Base-by-base conservation (phyloP, 2,888 invertebrate species). In the Drosophila pegasa region DNA sequence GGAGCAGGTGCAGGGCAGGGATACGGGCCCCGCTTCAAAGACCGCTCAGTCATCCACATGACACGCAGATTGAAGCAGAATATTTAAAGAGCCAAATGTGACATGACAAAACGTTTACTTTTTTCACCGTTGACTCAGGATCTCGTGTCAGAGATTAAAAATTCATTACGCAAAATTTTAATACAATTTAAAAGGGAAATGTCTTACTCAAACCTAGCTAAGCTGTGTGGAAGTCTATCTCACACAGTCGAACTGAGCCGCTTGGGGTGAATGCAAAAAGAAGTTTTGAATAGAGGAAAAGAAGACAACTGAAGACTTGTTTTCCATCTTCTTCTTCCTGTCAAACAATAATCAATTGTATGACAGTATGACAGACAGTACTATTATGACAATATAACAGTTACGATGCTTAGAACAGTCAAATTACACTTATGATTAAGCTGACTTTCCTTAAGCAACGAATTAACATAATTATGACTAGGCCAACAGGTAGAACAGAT, bases 31-130 rank as follows among this genome's bases (percentile, higher is more conserved):
- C 37, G 9, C 37, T 12, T 2, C 52, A 27, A 31, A 43, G 41
- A 22, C n/a, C 29, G 37, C 56, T 27, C n/a, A 18, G 20, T n/a
- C 63, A 22, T 35, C 27, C 45, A 52, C 62, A 45, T 62, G 38
- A 62, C 37, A 45, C 27, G 52, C 52, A 64, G 27, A 38, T 62
- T 38, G 38, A 64, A 38, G 37, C 31, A 9, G 25, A 51, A 64
- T 38, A 47, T 52, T 51, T 52, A 20, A 64, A 45, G 51, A 50
- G 16, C 35, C 22, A 50, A 37, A 61, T 50, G 33, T 41, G 62
- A 27, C 35, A 35, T 35, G 62, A 48, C 59, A 62, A 48, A 59
- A 40, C 16, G 27, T 59, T 59, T 22, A 31, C 31, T 31, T 6
- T 45, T 31, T 27, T n/a, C 37, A 60, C 31, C 45, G 62, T 31